Base-by-base conservation (phyloP, 2,797 vertebrate genomes). In the Agapornis canus region DNA sequence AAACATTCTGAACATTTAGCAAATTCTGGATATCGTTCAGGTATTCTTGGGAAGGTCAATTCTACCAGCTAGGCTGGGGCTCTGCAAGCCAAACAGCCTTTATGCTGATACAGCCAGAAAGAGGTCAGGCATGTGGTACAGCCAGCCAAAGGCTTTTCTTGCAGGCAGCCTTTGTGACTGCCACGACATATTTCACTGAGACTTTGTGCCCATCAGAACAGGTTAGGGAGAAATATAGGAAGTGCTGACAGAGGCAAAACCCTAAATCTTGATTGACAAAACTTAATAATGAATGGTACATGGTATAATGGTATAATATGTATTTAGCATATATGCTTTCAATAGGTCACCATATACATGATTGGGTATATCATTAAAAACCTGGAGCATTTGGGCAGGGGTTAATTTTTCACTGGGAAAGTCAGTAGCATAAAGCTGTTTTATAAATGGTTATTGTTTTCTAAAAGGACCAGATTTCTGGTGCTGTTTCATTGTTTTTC, bases 361-460 rank as follows among this genome's bases (percentile, higher is more conserved):
- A 18, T 7, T 47, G 8, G 26, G 23, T 68, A 32, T 42, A 16
- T 70, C 25, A 37, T 37, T 73, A 32, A 31, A 79, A 75, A 18
- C 17, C 13, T 27, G 18, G 18, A 25, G 19, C 25, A 13, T 54
- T 10, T 13, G 25, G 23, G 10, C 6, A 64, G 35, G 27, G 31
- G 35, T 76, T 89, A 52, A 43, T 82, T 65, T 90, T 90, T 63
- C 76, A 40, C 79, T 87, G 64, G 40, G 59, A 90, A 85, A 81
- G 9, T 39, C 49, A 73, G 45, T 80, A 69, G 60, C 78, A 85
- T 61, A 89, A 70, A 48, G 16, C 0, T 3, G 20, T 75, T 89
- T 93, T 70, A 51, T 79, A 76, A 82, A 79, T 86, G 49, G 9
- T 56, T 70, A 5, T 84, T 86, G 70, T 92, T 93, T 92, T 85